A percentile compares a stretch with the other conserved stretches of the same genome.
phyloP scores from a whole-genome alignment of 2,113 vertebrate species.

The Cyanoderma ruficeps region DNA sequence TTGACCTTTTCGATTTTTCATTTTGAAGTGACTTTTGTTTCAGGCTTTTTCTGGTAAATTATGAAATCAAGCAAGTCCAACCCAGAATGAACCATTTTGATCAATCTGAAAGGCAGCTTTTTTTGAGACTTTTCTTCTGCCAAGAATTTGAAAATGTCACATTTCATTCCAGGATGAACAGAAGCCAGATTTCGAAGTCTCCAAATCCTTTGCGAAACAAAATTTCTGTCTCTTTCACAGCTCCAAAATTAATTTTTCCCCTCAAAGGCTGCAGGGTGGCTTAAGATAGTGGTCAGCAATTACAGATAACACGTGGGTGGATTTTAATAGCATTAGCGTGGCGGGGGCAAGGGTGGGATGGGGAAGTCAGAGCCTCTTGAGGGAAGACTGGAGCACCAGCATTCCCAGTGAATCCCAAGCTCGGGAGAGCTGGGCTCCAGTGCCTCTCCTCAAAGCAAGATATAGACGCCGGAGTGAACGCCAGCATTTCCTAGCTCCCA shows the following conservation, averaged over 20 bases:
- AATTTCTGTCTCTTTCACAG: slow-evolving; percentile 48
- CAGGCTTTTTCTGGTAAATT: slow-evolving; percentile 11
- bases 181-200: slow-evolving; percentile 52
- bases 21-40: not conserved
- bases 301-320: not conserved
- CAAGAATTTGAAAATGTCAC: slow-evolving; percentile 66
- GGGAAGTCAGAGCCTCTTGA: fast-evolving
- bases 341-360: not conserved
- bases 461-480: not conserved
- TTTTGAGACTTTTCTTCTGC: slow-evolving; percentile 52
- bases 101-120: slow-evolving; percentile 59
- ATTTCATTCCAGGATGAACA: slow-evolving; percentile 66
- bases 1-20: slow-evolving; percentile 19
- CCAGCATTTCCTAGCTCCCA: slow-evolving; percentile 56
- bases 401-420: not conserved
- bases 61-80: slow-evolving; percentile 45
- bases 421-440: not conserved
- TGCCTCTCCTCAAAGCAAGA: not conserved
- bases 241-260: slow-evolving; percentile 49
- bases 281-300: slow-evolving; percentile 51
- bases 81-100: slow-evolving; percentile 51
- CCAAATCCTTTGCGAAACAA: slow-evolving; percentile 30
- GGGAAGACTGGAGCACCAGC: not conserved
- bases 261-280: not conserved
- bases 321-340: not conserved